Evolutionary conservation across 2,888 invertebrate genomes (phyloP), one percentile per base, ranked within the genome.

Genomic region (Bhutanitis thaidina): DNA sequence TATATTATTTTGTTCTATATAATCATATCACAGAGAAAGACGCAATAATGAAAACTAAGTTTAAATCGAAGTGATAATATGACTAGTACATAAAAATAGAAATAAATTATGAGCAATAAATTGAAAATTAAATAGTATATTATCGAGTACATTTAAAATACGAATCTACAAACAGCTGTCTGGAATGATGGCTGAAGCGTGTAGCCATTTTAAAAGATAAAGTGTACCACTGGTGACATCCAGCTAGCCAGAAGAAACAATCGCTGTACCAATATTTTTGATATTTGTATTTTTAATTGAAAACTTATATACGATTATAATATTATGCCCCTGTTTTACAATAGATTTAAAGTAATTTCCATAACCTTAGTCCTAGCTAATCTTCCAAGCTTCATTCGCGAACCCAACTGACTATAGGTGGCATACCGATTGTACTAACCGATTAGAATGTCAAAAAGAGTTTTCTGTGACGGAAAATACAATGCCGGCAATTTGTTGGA

Each of bases 1-100:
- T 62, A 67, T 63, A 64, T 67, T 64, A 71, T 66, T 77, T 84
- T 84, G 83, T 81, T 84, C 81, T 77, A 79, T 61, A 76, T 70
- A 82, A 74, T 62, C 67, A 77, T 86, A 85, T 85, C 84, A 85
- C 86, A 86, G 83, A 78, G 75, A 75, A 67, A 79, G 68, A 73
- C 61, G 58, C 59, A 72, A 73, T 71, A 72, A 73, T 69, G 55
- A 59, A 57, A 58, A 56, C 56, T 58, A 69, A 62, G 66, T 67
- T 61, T 61, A 68, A 74, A 69, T 64, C 67, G 71, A 81, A 76
- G 74, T 73, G 77, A 74, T 74, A 72, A 63, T 70, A 80, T 86
- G 85, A 86, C 85, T 85, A 86, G 85, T 80, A 76, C 67, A 76
- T 68, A 71, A 63, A 65, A 67, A 65, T 69, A 65, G 64, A 62